phyloP scores from a whole-genome alignment of 2,113 vertebrate genomes.

The Procapra przewalskii region DNA sequence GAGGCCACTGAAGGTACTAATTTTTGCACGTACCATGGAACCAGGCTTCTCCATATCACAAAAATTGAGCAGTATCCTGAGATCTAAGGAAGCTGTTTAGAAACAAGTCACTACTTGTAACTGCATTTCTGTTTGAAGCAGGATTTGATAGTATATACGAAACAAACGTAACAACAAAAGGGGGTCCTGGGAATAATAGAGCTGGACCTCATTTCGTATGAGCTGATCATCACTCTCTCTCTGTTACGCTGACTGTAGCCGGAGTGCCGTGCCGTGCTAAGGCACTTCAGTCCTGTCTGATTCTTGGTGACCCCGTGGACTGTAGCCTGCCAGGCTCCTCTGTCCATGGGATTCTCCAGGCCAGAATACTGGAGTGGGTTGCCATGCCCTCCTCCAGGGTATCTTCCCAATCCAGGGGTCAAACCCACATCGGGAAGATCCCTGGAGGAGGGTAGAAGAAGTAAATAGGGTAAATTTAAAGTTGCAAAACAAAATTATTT shows the following conservation, averaged over 20 bases:
- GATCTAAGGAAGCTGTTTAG: neutral
- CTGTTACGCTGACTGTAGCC: neutral
- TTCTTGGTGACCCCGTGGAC: neutral
- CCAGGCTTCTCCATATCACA: neutral
- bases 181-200: neutral
- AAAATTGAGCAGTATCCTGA: neutral
- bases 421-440: accelerated
- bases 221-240: neutral
- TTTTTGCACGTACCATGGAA: neutral
- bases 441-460: neutral
- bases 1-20: neutral
- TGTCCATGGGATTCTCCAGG: neutral
- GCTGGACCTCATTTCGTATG: neutral
- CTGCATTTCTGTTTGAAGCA: neutral
- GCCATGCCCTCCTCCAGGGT: neutral
- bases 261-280: neutral
- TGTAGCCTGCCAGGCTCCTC: neutral
- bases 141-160: neutral
- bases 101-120: neutral
- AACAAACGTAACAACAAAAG: neutral
- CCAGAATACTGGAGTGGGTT: neutral
- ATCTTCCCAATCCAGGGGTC: neutral
- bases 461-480: neutral
- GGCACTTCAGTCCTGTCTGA: accelerated
- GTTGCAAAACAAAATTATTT: neutral